Conservation (phyloP, 2,888 invertebrate species). For the Anorthoa munda region DNA sequence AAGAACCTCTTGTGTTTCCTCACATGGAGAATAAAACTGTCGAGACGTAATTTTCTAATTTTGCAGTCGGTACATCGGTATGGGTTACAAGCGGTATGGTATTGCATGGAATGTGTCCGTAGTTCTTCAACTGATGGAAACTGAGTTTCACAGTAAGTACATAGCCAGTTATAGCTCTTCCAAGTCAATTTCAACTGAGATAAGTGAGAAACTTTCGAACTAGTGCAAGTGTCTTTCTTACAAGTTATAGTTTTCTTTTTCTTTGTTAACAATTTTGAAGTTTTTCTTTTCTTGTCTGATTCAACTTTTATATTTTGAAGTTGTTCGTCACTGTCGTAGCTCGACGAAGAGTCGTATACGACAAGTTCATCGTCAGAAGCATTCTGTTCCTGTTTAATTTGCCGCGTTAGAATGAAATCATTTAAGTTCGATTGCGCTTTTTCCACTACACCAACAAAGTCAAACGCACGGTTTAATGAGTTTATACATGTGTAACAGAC, state of each 20-base stretch:
- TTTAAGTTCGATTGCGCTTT: constrained; percentile 75
- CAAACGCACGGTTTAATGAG: constrained; percentile 75
- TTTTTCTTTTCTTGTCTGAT: constrained; percentile 5
- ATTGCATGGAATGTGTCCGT: constrained; percentile 90
- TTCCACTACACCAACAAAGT: constrained; percentile 77
- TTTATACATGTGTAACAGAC: constrained; percentile 78
- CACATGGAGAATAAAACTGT: constrained; percentile 88
- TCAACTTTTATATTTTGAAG: constrained; percentile 37
- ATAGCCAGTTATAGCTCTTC: constrained; percentile 81
- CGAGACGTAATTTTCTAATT: constrained; percentile 74
- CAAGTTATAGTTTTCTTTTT: constrained; percentile 3
- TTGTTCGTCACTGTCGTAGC: constrained; percentile 27
- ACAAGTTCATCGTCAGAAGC: constrained; percentile 59
- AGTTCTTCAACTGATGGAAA: constrained; percentile 81
- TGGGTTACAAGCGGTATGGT: constrained; percentile 91
- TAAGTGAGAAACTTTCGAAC: constrained; percentile 70
- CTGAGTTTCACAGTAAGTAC: constrained; percentile 79
- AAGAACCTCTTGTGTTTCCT: constrained; percentile 91
- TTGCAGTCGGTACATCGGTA: constrained; percentile 92
- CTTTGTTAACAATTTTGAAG: not conserved
- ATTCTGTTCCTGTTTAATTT: constrained; percentile 72
- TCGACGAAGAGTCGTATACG: constrained; percentile 34
- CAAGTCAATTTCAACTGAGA: constrained; percentile 78
- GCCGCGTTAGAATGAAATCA: constrained; percentile 64
- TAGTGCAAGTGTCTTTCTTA: constrained; percentile 19